Base-by-base conservation (phyloP, 2,113 vertebrate genomes). In the Festucalex cinctus region DNA sequence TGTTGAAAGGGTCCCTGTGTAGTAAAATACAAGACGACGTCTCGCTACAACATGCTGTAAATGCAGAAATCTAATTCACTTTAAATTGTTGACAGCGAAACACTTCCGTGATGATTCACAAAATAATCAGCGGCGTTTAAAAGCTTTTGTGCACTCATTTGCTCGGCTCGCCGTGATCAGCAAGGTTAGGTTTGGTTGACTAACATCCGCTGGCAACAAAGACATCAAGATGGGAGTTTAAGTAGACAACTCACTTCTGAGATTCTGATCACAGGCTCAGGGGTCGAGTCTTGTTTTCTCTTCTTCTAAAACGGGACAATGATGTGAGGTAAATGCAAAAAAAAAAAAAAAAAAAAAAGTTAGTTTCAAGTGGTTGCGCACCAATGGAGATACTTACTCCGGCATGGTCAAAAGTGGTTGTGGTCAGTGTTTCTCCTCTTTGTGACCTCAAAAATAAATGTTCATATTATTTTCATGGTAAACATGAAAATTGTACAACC, bases 221-320 rank as follows among this genome's bases (percentile, higher is more conserved):
- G 26, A 72, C 37, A 69, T 9, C 35, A 37, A 43, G 16, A 56
- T 35, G 39, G 7, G 32, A 3, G 4, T 56, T 24, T 58, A 19
- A 59, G 20, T n/a, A 62, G 3, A 53, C 66, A 53, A 66, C 85
- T 87, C 84, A 92, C 90, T 79, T 91, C 91, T 41, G 61, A 54
- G 73, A 86, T 85, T 78, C 86, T 66, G 71, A 72, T 80, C 61
- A 82, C 85, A 66, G 74, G 63, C 28, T 83, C 86, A 67, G 78
- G 69, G 24, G 66, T 48, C 3, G 82, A 81, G 20, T 91, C 88
- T 80, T 93, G 92, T 85, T 93, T 93, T 82, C 92, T 89, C 75
- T 93, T 93, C 69, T 93, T 93, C 92, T 92, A 84, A 80, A 84
- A 76, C 56, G 44, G 88, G 14, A 75, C 66, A 79, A 69, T 14